Base-by-base conservation (phyloP, 1,140 invertebrate genomes). In the Mamestra configurata region DNA sequence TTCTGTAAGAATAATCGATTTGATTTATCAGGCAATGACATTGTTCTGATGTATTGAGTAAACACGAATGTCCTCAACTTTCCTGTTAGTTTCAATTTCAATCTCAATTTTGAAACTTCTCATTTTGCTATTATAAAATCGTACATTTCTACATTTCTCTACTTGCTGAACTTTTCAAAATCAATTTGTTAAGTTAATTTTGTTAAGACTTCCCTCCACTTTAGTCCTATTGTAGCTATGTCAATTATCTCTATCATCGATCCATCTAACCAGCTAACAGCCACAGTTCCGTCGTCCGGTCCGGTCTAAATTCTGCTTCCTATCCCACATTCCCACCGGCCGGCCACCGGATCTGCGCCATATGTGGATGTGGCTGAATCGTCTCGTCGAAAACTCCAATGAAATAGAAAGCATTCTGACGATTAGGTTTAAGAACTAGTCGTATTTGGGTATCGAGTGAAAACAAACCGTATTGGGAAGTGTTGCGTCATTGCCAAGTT, bases 401-500 rank as follows among this genome's bases (percentile, higher is more conserved):
- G 59, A 64, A 64, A 64, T 64, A 64, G 59, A 64, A 64, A 64
- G 59, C 59, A 64, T 64, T 64, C 59, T 64, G 31, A 64, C 59
- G 59, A 64, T 64, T 40, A 20, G 59, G 35, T 64, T 64, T 64
- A 64, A 64, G 59, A 64, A 40, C n/a, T 40, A 18, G 59, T 64
- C 59, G 35, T 64, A 64, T 64, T 64, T 64, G 59, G 59, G 59
- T 64, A 64, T 64, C 59, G 18, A 40, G 31, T 64, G 59, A 68
- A 68, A 43, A 68, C 64, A 68, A 24, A n/a, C 64, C 40, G 37
- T 43, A 49, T 43, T 49, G 37, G 64, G 40, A 22, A 15, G 11
- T 11, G 22, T 59, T 75, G 68, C 70, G 70, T 79, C 77, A 72
- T 15, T 35, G 40, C n/a, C 5, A n/a, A 75, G 71, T 75, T 75